Base-by-base conservation (phyloP, 1,140 invertebrate genomes). In the Cydia strobilella region DNA sequence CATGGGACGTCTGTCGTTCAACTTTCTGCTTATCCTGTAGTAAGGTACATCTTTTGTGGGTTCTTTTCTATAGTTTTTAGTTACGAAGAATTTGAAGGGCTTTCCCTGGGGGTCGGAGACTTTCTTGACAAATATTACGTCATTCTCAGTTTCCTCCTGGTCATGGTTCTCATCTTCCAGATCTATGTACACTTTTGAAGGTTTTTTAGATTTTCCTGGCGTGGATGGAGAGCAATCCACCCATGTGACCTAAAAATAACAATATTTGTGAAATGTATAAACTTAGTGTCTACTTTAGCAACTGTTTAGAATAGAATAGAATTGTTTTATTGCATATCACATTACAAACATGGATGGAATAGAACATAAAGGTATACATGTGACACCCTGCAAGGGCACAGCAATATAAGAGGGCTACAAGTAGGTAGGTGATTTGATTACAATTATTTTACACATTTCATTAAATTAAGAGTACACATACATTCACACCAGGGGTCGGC, bases 121-220 rank as follows among this genome's bases (percentile, higher is more conserved):
- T 77, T 85, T 85, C 78, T 88, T 90, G 1, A 92, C 84, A 83
- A 89, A 87, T 77, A 90, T 87, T 25, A 91, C 88, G 79, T 91
- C 87, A 77, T 88, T 84, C 20, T 88, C 83, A 13, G 81, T 62
- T 59, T 77, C 69, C 27, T 83, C 78, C 77, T 81, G 78, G 2
- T 82, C 76, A 73, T 80, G 65, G n/a, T 88, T 82, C 15, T 88
- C 83, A 62, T 86, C 85, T 79, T 90, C 87, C 15, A 90, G 76
- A 75, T 89, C 82, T 74, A 92, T 84, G 62, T 86, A 91, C 7
- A 89, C 74, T 82, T 86, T 86, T 74, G 83, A 71, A 27, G 77
- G 77, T 76, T 84, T 88, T 48, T 84, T 87, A 42, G 74, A 35
- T 23, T 76, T 80, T 73, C 84, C 77, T 74, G 79, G 75, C 80